A percentile compares a stretch with the other conserved stretches of the same genome.
Evolutionary conservation across 2,888 invertebrate genomes (phyloP).

Genomic region (Cyclophora albipunctata): DNA sequence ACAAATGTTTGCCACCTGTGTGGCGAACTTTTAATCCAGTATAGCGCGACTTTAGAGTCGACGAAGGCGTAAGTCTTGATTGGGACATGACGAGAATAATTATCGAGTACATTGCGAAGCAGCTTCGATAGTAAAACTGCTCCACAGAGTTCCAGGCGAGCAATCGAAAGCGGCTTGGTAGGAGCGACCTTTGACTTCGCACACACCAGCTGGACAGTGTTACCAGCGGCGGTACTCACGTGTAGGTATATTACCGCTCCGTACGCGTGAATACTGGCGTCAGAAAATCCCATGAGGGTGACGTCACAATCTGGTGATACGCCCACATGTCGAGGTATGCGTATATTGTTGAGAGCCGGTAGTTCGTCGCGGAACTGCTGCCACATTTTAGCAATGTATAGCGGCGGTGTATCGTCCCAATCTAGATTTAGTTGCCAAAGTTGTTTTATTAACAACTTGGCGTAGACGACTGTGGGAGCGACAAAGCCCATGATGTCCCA

Average conservation of each 20-base stretch:
- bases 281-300: slow-evolving; percentile 6
- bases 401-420: too few relatives aligned
- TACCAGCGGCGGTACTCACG: background rate
- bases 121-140: slow-evolving; percentile 7
- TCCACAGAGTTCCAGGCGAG: slow-evolving; percentile 7
- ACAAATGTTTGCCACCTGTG: slow-evolving; percentile 12
- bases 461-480: too few relatives aligned
- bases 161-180: background rate
- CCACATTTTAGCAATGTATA: too few relatives aligned
- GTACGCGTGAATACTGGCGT: slow-evolving; percentile 9
- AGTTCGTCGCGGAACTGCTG: slow-evolving; percentile 3
- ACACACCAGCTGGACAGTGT: slow-evolving; percentile 1
- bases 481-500: too few relatives aligned
- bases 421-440: too few relatives aligned
- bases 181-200: slow-evolving; percentile 11
- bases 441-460: too few relatives aligned
- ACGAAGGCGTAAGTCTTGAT: slow-evolving; percentile 10
- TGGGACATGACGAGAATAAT: background rate
- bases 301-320: background rate
- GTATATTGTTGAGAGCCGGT: background rate
- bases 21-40: slow-evolving; percentile 11
- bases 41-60: slow-evolving; percentile 9
- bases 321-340: slow-evolving; percentile 9
- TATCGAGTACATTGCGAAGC: background rate
- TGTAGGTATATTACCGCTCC: slow-evolving; percentile 5